These are phyloP conservation scores for Ictidomys tridecemlineatus DNA, from an alignment of 2,113 vertebrate species.

Conservation along the genomic window DNA sequence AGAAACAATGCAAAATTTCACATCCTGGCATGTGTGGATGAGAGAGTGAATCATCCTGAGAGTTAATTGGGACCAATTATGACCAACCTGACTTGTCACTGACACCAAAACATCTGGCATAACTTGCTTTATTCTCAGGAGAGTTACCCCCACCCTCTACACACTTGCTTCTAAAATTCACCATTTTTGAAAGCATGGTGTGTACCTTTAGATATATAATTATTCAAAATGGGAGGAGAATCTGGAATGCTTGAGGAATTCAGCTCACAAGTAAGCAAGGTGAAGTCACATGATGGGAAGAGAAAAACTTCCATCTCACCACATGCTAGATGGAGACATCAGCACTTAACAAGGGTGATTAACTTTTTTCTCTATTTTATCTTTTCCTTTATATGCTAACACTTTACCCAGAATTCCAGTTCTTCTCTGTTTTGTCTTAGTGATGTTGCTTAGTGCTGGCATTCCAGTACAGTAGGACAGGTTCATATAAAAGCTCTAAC, in stretches of 20 bases:
- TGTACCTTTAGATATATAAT: constrained; percentile 5
- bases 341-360: constrained; percentile 34
- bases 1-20: constrained; percentile 74
- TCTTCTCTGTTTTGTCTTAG: not conserved
- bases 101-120: constrained; percentile 67
- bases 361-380: not conserved
- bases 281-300: constrained; percentile 28
- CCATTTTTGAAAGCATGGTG: not conserved
- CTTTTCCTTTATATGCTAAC: not conserved
- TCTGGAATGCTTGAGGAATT: not conserved
- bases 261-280: constrained; percentile 53
- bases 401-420: not conserved
- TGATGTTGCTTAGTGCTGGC: not conserved
- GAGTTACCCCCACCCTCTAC: not conserved
- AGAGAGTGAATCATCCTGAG: constrained; percentile 55
- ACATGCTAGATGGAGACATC: constrained; percentile 3
- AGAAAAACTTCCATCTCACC: not conserved
- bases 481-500: not conserved
- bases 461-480: not conserved
- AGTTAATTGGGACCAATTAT: constrained; percentile 80
- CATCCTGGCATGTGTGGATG: constrained; percentile 30
- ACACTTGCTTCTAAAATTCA: not conserved
- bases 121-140: constrained; percentile 56
- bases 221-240: constrained; percentile 52
- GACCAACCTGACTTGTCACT: constrained; percentile 80